Evolutionary conservation across 2,113 vertebrate species (phyloP).

Genomic region (Rhinichthys klamathensis): DNA sequence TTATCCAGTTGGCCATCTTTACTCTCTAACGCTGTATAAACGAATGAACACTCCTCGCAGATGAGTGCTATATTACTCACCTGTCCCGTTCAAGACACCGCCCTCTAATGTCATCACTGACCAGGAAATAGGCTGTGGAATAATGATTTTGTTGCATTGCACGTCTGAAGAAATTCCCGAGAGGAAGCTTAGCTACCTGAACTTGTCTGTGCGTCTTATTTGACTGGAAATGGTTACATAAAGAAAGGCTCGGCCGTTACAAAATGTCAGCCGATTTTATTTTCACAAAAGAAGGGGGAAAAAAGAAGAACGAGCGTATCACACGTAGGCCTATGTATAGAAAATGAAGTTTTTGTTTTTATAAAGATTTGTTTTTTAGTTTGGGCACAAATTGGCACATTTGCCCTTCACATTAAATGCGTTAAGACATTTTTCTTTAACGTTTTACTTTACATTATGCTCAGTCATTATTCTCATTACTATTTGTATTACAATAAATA

Average conservation of each 20-base stretch:
- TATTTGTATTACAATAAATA: neutral
- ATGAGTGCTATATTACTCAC: neutral
- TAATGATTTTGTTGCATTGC: neutral
- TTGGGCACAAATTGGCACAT: no score
- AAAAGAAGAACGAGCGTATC: no score
- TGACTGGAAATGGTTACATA: neutral
- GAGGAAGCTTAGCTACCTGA: neutral
- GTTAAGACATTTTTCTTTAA: no score
- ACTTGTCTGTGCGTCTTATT: neutral
- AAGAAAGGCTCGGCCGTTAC: neutral
- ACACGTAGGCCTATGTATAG: no score
- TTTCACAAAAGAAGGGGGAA: no score
- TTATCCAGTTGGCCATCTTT: conserved; percentile 84
- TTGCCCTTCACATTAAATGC: no score
- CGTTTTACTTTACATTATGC: neutral
- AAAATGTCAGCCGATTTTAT: neutral
- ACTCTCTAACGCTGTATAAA: neutral
- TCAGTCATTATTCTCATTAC: neutral
- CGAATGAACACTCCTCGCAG: neutral
- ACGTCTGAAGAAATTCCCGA: neutral
- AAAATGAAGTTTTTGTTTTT: no score
- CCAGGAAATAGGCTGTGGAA: conserved; percentile 17
- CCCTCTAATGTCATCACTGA: neutral
- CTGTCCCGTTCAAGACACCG: conserved; percentile 6
- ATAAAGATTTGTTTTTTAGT: no score